Base-by-base conservation (phyloP, 2,888 invertebrate genomes). In the Cephus nigrinus region DNA sequence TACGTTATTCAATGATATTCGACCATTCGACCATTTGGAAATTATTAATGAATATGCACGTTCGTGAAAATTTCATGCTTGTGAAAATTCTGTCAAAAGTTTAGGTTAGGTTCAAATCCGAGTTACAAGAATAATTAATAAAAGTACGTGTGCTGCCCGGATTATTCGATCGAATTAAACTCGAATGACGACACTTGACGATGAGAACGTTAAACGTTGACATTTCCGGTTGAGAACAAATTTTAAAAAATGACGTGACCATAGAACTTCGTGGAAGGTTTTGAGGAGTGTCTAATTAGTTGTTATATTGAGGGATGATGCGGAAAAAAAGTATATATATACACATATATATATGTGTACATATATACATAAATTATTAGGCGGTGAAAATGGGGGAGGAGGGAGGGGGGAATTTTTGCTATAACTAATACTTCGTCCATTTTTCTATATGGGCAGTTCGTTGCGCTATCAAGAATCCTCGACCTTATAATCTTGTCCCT, bases 381-480 rank as follows among this genome's bases (percentile, higher is more conserved):
- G 23, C 23, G 40, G 40, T 23, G 23, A 55, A 55, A 55, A 55
- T 55, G 40, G 40, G 23, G 36, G 4, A 2, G 40, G 40, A 5
- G 79, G 80, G 76, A 5, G 40, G 40, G 23, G 79, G 80, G 76
- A 76, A 85, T 81, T 85, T 87, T 88, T 88, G 86, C 87, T 88
- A 87, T 86, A 82, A 87, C 82, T 83, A 80, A 84, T 82, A 87
- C 84, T 87, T 86, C 84, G 87, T 88, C 86, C 87, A 87, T 87
- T 88, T 88, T 88, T 88, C 88, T 88, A 88, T 87, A 84, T 87
- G 85, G 86, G 87, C 87, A 85, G 82, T 83, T 87, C 87, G 85
- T 85, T 86, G 86, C 86, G 85, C 85, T 82, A 81, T 84, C 84
- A 84, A 80, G 81, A 83, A 77, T 83, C 83, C 84, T 85, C 82